phyloP scores from a whole-genome alignment of 1,140 invertebrate genomes.

The Camponotus vicinus region DNA sequence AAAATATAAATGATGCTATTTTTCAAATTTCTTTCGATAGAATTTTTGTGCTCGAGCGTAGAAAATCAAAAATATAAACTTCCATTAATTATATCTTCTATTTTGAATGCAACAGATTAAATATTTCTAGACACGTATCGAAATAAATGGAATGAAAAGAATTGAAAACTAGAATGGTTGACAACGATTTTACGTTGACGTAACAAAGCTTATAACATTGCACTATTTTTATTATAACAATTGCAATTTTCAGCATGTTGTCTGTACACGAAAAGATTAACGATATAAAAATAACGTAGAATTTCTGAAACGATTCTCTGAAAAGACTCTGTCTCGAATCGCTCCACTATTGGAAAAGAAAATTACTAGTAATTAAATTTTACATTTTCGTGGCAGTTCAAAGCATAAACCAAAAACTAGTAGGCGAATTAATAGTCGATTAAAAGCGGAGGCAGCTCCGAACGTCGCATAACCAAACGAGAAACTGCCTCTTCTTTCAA shows the following conservation, averaged over 20 bases:
- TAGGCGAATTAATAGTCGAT: constrained; percentile 19
- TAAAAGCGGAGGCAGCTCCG: background rate
- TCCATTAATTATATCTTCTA: background rate
- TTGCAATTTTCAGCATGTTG: constrained; percentile 19
- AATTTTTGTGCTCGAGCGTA: background rate
- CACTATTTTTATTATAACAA: constrained; percentile 17
- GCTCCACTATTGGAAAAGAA: background rate
- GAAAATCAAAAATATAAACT: background rate
- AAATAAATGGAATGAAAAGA: background rate
- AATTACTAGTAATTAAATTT: constrained; percentile 3
- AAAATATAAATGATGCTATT: background rate
- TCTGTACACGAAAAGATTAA: background rate
- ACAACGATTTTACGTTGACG: background rate
- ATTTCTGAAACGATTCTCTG: background rate
- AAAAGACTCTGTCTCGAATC: background rate
- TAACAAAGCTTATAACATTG: constrained; percentile 2
- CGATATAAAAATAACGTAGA: background rate
- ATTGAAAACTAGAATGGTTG: background rate
- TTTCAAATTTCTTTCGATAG: background rate
- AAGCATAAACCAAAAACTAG: constrained; percentile 6
- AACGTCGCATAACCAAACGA: constrained; percentile 2
- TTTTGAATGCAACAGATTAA: background rate
- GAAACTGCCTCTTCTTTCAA: constrained; percentile 34
- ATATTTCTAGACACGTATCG: background rate
- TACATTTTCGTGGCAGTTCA: background rate